Conservation (phyloP, 2,113 vertebrate genomes). For the Lepus timidus region DNA sequence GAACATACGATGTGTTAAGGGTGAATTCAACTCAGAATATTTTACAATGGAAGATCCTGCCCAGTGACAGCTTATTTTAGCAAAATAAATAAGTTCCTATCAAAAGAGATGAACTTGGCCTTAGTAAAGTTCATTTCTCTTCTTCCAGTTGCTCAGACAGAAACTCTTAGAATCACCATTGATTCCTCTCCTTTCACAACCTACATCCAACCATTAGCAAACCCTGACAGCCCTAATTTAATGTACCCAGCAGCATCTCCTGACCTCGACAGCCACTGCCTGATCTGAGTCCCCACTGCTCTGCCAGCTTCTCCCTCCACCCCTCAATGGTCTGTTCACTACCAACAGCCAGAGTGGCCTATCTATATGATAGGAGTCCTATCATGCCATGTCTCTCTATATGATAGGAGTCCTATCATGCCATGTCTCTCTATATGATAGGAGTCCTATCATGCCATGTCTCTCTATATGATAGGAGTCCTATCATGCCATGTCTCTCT, state of each 20-base stretch:
- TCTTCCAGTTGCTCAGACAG: background rate
- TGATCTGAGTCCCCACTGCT: background rate
- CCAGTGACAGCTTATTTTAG: conserved; percentile 19
- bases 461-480: background rate
- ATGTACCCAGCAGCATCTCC: background rate
- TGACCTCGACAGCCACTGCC: background rate
- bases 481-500: background rate
- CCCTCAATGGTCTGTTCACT: background rate
- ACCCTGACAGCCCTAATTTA: background rate
- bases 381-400: background rate
- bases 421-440: background rate
- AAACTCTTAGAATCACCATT: background rate
- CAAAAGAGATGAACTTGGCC: conserved; percentile 44
- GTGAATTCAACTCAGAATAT: background rate
- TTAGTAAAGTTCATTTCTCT: conserved; percentile 21
- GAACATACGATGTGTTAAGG: conserved; percentile 67
- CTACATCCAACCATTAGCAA: background rate
- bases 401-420: background rate
- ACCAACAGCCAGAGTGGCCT: background rate
- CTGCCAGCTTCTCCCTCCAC: background rate
- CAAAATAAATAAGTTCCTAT: conserved; percentile 10
- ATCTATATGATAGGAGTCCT: background rate
- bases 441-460: background rate
- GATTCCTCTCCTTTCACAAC: conserved; percentile 12
- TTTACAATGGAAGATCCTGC: background rate